A percentile compares a stretch with the other conserved stretches of the same genome.
phyloP scores from a whole-genome alignment of 2,888 invertebrate species.

The Seira ritae region DNA sequence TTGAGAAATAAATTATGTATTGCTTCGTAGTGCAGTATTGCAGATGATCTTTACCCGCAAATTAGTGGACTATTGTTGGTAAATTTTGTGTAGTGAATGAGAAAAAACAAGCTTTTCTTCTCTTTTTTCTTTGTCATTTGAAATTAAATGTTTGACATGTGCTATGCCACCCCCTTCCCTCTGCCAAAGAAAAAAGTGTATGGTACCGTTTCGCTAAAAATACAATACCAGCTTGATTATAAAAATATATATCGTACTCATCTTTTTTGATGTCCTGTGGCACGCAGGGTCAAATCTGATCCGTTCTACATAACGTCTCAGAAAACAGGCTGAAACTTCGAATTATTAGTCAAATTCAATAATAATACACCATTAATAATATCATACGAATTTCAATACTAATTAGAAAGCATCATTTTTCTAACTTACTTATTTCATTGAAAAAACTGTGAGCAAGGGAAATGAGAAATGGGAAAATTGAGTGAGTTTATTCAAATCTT shows the following conservation, averaged over 20 bases:
- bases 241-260: background rate
- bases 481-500: too few relatives aligned
- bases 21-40: too few relatives aligned
- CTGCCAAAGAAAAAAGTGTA: background rate
- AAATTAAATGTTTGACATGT: background rate
- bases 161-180: background rate
- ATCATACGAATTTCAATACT: too few relatives aligned
- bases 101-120: background rate
- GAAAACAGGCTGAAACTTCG: slow-evolving; percentile 57
- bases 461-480: too few relatives aligned
- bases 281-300: slow-evolving; percentile 48
- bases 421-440: too few relatives aligned
- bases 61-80: background rate
- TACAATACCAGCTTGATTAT: background rate
- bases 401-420: too few relatives aligned
- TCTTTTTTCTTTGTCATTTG: background rate
- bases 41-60: background rate
- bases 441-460: too few relatives aligned
- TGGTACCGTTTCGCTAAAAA: background rate
- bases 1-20: too few relatives aligned
- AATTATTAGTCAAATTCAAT: slow-evolving; percentile 57
- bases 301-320: slow-evolving; percentile 21
- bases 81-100: background rate
- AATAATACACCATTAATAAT: too few relatives aligned
- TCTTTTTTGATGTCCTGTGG: slow-evolving; percentile 11